A percentile compares a stretch with the other conserved stretches of the same genome.
Evolutionary conservation across 2,888 invertebrate genomes (phyloP).

Genomic region (Ligdia adustata): DNA sequence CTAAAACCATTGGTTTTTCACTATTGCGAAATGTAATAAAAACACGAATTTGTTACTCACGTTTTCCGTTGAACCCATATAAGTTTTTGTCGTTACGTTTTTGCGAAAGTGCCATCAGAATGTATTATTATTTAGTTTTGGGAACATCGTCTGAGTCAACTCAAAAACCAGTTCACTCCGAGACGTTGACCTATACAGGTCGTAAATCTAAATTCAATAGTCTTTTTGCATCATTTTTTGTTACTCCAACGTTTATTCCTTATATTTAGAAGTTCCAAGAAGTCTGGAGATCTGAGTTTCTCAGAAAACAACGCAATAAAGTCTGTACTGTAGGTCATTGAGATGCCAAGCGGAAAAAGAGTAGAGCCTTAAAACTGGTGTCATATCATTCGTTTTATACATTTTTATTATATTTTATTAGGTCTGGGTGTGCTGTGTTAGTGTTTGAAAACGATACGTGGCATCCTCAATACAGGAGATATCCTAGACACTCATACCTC

Average conservation of each 20-base stretch:
- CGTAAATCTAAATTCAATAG: conserved; percentile 35
- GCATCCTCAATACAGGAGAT: no score
- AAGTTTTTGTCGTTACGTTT: conserved; percentile 19
- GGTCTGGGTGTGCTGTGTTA: no score
- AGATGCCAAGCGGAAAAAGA: conserved; percentile 3
- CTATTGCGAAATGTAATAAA: not conserved
- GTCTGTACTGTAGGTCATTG: not conserved
- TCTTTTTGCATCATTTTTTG: conserved; percentile 27
- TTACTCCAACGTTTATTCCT: conserved; percentile 15
- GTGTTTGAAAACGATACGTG: no score
- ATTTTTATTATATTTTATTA: no score
- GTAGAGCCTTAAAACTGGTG: no score
- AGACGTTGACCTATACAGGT: conserved; percentile 54
- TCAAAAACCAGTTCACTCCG: conserved; percentile 47
- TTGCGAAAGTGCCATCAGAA: conserved; percentile 14
- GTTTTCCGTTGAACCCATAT: conserved; percentile 16
- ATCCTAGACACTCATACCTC: no score
- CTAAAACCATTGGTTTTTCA: conserved; percentile 4
- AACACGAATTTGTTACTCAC: conserved; percentile 10
- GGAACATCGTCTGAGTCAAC: conserved; percentile 45
- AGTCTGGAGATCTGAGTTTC: conserved; percentile 16
- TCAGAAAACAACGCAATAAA: conserved; percentile 9
- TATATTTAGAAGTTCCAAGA: conserved; percentile 26
- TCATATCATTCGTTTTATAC: no score
- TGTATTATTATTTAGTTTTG: conserved; percentile 30